Conservation (phyloP, 2,888 invertebrate genomes). For the Trachelus troglodyta region DNA sequence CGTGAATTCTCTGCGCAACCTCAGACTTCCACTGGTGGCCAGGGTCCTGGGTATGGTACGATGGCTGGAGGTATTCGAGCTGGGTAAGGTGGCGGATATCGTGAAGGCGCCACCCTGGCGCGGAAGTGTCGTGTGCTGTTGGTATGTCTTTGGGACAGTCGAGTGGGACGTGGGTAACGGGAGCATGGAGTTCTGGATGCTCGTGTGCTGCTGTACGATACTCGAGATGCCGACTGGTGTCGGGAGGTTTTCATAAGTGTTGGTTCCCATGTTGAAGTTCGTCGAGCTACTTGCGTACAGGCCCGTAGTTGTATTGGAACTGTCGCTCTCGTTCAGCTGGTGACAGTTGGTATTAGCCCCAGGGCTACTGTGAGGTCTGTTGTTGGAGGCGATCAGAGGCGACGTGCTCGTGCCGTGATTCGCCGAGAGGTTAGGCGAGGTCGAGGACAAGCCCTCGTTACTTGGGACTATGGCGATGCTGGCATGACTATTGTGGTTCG, state of each 20-base stretch:
- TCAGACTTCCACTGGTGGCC: conserved; percentile 55
- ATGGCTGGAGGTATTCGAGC: conserved; percentile 65
- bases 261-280: conserved; percentile 53
- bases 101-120: conserved; percentile 61
- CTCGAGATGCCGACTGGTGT: conserved; percentile 36
- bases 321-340: conserved; percentile 49
- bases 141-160: conserved; percentile 66
- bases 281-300: conserved; percentile 53
- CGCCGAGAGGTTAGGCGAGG: conserved; percentile 51
- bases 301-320: conserved; percentile 36
- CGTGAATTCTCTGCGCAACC: conserved; percentile 54
- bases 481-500: conserved; percentile 51
- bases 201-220: conserved; percentile 32
- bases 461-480: conserved; percentile 51
- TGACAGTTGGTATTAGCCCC: conserved; percentile 54
- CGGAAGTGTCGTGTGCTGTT: conserved; percentile 67
- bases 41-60: conserved; percentile 70
- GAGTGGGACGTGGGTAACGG: conserved; percentile 61
- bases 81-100: conserved; percentile 62
- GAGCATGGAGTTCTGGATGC: conserved; percentile 46
- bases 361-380: conserved; percentile 53
- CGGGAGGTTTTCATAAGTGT: conserved; percentile 60
- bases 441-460: conserved; percentile 48
- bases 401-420: conserved; percentile 39
- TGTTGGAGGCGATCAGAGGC: conserved; percentile 48